Conservation (phyloP, 53 echinoderm and acorn worm genomes). For the Glandiceps talaboti region DNA sequence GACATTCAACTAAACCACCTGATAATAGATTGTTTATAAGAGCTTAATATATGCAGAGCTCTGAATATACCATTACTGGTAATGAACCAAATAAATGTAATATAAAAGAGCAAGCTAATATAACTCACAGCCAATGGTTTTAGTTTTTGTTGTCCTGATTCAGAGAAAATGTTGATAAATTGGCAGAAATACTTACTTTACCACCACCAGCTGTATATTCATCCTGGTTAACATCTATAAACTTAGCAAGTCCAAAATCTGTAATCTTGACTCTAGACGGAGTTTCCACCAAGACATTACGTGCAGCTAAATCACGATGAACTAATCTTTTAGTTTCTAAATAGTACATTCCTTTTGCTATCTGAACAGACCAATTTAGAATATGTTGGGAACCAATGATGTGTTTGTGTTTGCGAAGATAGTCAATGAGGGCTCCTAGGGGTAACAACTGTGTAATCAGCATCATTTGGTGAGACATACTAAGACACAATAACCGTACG, state of each 20-base stretch:
- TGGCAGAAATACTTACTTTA: conserved; percentile 90
- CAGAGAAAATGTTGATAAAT: no score
- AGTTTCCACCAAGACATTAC: conserved; percentile 86
- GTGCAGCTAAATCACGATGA: conserved; percentile 91
- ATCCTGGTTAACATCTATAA: conserved; percentile 73
- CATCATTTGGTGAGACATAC: conserved; percentile 50
- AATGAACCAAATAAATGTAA: no score
- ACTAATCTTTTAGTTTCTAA: conserved; percentile 83
- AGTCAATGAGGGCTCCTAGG: conserved; percentile 51
- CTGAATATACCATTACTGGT: no score
- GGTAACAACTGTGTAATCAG: conserved; percentile 66
- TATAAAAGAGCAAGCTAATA: no score
- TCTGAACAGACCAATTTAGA: conserved; percentile 48
- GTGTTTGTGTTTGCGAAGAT: conserved; percentile 46
- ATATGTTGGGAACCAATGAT: conserved; percentile 43
- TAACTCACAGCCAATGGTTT: no score
- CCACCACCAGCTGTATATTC: conserved; percentile 97
- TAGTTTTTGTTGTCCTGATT: no score
- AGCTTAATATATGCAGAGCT: no score
- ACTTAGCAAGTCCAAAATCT: conserved; percentile 96
- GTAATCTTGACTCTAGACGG: conserved; percentile 92
- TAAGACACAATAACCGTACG: conserved; percentile 46
- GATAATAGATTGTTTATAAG: no score
- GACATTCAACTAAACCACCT: no score
- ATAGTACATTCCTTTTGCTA: conserved; percentile 86